A percentile compares a stretch with the other conserved stretches of the same genome.
phyloP scores from a whole-genome alignment of 2,888 invertebrate species.

The Ormyrus nitidulus region DNA sequence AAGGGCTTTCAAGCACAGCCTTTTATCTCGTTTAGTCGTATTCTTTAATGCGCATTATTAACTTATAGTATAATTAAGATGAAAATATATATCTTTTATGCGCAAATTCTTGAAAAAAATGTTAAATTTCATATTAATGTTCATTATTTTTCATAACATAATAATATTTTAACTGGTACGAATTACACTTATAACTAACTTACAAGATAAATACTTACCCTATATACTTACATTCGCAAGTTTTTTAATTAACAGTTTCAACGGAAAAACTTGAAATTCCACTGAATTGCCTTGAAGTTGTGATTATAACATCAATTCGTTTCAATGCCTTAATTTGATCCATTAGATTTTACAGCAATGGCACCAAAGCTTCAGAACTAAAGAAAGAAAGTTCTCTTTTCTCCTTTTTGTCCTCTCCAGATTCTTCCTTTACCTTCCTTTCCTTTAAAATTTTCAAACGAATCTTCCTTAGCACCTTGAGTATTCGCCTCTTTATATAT shows the following conservation, averaged over 20 bases:
- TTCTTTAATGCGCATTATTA: slow-evolving; percentile 19
- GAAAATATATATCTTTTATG: slow-evolving; percentile 11
- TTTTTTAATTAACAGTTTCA: too few relatives aligned
- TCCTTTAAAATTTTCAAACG: neutral
- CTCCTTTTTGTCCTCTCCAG: too few relatives aligned
- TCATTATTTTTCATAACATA: neutral
- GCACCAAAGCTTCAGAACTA: too few relatives aligned
- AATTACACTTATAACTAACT: too few relatives aligned
- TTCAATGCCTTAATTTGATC: slow-evolving; percentile 60
- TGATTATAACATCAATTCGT: slow-evolving; percentile 61
- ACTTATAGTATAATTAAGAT: slow-evolving; percentile 23
- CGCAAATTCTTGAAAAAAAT: neutral
- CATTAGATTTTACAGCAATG: slow-evolving; percentile 51
- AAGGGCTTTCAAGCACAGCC: neutral
- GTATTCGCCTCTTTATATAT: neutral
- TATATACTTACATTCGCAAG: too few relatives aligned
- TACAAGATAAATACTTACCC: too few relatives aligned
- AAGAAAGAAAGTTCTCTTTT: too few relatives aligned
- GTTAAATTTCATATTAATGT: neutral
- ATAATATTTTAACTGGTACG: too few relatives aligned
- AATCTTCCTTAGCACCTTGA: neutral
- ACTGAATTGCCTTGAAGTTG: slow-evolving; percentile 56
- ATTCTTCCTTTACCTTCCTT: neutral
- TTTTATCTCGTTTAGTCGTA: slow-evolving; percentile 8
- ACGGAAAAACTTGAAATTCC: neutral